These are phyloP conservation scores for Oscheius sp. DNA, from an alignment of 2,888 invertebrate species.

Conservation along the genomic window DNA sequence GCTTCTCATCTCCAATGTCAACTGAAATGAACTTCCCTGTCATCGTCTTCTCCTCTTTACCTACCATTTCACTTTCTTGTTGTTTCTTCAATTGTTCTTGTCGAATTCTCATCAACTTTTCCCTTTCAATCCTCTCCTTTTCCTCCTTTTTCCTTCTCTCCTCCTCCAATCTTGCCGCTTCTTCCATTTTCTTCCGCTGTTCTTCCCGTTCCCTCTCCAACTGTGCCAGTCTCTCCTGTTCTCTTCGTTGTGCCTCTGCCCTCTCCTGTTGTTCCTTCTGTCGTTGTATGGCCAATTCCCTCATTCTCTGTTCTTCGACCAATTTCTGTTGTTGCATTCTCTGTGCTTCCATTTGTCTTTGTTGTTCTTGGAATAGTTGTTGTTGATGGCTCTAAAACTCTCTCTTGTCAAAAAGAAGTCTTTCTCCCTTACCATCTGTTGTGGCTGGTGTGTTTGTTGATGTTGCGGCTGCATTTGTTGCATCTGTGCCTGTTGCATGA, in stretches of 20 bases:
- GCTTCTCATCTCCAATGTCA: slow-evolving; percentile 40
- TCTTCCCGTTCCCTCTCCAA: slow-evolving; percentile 39
- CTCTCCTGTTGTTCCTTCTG: slow-evolving; percentile 24
- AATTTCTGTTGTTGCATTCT: slow-evolving; percentile 34
- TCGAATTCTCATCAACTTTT: slow-evolving; percentile 40
- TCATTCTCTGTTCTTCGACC: slow-evolving; percentile 38
- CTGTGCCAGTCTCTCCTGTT: slow-evolving; percentile 29
- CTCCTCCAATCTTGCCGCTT: slow-evolving; percentile 37
- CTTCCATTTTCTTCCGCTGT: slow-evolving; percentile 32
- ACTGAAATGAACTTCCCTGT: no score
- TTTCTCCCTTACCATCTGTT: slow-evolving; percentile 30
- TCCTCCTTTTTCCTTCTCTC: slow-evolving; percentile 41
- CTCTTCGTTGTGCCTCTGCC: slow-evolving; percentile 25
- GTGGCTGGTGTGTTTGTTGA: slow-evolving; percentile 44
- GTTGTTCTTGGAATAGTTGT: slow-evolving; percentile 40
- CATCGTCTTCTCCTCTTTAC: no score
- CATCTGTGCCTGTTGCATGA: neutral
- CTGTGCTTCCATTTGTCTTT: slow-evolving; percentile 39
- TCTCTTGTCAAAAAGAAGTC: neutral
- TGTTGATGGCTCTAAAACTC: slow-evolving; percentile 30
- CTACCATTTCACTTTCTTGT: slow-evolving; percentile 34
- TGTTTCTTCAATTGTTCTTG: slow-evolving; percentile 42
- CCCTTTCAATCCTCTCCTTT: slow-evolving; percentile 38
- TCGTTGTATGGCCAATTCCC: slow-evolving; percentile 23
- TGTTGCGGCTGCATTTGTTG: slow-evolving; percentile 36